A percentile compares a stretch with the other conserved stretches of the same genome.
phyloP scores from a whole-genome alignment of 2,888 invertebrate genomes.

The Acheta domesticus region DNA sequence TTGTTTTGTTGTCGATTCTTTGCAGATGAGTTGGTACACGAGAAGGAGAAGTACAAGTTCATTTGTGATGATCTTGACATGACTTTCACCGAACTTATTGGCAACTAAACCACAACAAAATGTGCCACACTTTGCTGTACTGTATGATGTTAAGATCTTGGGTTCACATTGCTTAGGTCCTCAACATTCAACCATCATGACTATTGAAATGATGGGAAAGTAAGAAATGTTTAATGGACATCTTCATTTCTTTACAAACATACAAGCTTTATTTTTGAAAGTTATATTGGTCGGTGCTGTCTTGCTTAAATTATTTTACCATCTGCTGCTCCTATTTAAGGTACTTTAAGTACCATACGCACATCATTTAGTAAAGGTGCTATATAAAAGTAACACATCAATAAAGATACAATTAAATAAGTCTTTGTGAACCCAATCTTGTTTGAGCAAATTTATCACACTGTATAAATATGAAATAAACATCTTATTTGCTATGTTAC shows the following conservation, averaged over 20 bases:
- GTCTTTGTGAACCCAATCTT: slow-evolving; percentile 32
- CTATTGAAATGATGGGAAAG: neutral
- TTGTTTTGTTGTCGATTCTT: slow-evolving; percentile 39
- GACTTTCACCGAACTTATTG: slow-evolving; percentile 71
- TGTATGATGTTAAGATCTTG: slow-evolving; percentile 28
- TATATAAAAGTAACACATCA: neutral
- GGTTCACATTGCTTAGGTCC: slow-evolving; percentile 31
- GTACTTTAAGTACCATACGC: neutral
- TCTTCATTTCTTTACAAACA: neutral
- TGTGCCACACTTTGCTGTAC: slow-evolving; percentile 9
- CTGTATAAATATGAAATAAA: slow-evolving; percentile 35
- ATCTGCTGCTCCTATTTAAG: neutral
- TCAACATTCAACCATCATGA: neutral
- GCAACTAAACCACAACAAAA: slow-evolving; percentile 53
- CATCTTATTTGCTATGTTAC: slow-evolving; percentile 33
- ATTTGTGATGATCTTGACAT: slow-evolving; percentile 74
- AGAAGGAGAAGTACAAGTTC: slow-evolving; percentile 74
- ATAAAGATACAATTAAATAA: neutral
- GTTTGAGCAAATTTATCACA: slow-evolving; percentile 25
- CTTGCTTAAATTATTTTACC: neutral
- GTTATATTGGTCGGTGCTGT: slow-evolving; percentile 24
- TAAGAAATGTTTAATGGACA: neutral
- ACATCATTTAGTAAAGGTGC: neutral
- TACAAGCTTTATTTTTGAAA: neutral
- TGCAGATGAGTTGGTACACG: slow-evolving; percentile 60